Percentiles rank a stretch among this genome's conserved stretches.
Evolutionary conservation across 2,113 vertebrate genomes (phyloP).

Genomic region (Cettia cetti): DNA sequence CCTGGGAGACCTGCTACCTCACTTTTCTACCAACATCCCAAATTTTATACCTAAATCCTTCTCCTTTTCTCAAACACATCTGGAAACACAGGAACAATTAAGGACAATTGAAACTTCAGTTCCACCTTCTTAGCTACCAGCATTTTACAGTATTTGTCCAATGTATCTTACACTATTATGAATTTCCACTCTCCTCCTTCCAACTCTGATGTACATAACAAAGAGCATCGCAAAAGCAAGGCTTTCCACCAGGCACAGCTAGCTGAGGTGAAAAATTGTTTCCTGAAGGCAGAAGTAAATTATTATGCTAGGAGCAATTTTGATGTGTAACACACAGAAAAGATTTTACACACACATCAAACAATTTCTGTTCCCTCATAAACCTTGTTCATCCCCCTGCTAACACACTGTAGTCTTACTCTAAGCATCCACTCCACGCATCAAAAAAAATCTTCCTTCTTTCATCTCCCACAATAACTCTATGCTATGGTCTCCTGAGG

Average conservation of each 20-base stretch:
- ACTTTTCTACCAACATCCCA: background rate
- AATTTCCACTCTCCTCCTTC: background rate
- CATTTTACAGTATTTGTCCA: background rate
- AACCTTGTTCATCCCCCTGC: background rate
- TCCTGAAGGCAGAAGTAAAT: background rate
- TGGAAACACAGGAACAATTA: background rate
- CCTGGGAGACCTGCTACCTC: background rate
- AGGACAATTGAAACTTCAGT: background rate
- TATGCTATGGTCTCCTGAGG: background rate
- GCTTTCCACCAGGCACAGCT: background rate
- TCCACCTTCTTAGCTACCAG: background rate
- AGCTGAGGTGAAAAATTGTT: background rate
- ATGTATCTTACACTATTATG: background rate
- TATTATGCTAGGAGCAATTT: background rate
- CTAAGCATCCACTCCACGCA: background rate
- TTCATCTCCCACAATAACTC: background rate
- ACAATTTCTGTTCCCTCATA: background rate
- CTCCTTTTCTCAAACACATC: background rate
- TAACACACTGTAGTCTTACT: background rate
- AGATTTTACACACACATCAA: background rate
- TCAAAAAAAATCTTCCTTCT: background rate
- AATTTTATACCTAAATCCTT: background rate
- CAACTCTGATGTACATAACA: background rate
- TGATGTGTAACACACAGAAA: background rate
- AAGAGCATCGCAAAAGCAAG: background rate